These are phyloP conservation scores for Menura novaehollandiae DNA, from an alignment of 2,113 vertebrate species.

Conservation along the genomic window DNA sequence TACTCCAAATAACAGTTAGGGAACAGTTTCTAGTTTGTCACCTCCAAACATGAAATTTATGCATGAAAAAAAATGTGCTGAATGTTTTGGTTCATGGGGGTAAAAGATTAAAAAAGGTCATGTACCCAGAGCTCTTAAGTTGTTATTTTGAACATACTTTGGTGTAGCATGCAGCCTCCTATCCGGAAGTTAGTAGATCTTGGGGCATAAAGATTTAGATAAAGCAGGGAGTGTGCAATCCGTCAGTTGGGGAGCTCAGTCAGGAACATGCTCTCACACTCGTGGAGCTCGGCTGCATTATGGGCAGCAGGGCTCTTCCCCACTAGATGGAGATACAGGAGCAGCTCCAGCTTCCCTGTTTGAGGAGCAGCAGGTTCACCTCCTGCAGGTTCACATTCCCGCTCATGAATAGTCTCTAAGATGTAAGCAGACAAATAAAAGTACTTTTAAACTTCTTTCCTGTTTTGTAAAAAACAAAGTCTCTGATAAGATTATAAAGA, in stretches of 20 bases:
- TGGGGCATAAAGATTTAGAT: neutral
- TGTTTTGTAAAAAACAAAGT: neutral
- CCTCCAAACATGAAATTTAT: neutral
- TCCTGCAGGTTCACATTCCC: fast-evolving
- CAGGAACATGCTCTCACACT: fast-evolving
- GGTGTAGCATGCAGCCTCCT: neutral
- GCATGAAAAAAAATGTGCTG: neutral
- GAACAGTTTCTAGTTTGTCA: neutral
- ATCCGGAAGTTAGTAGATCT: neutral
- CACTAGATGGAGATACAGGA: neutral
- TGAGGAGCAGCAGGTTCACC: fast-evolving
- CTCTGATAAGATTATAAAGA: neutral
- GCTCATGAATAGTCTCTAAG: fast-evolving
- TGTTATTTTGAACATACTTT: neutral
- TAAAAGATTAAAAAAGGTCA: neutral
- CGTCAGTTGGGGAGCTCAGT: fast-evolving
- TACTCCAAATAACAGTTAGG: neutral
- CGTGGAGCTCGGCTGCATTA: fast-evolving
- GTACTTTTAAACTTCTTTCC: neutral
- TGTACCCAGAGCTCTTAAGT: neutral
- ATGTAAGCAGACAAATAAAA: neutral
- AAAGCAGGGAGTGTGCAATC: neutral
- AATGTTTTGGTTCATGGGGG: neutral
- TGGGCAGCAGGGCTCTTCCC: neutral
- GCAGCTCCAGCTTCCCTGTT: neutral